Conservation (phyloP, 2,113 vertebrate species). For the Pagrus major region DNA sequence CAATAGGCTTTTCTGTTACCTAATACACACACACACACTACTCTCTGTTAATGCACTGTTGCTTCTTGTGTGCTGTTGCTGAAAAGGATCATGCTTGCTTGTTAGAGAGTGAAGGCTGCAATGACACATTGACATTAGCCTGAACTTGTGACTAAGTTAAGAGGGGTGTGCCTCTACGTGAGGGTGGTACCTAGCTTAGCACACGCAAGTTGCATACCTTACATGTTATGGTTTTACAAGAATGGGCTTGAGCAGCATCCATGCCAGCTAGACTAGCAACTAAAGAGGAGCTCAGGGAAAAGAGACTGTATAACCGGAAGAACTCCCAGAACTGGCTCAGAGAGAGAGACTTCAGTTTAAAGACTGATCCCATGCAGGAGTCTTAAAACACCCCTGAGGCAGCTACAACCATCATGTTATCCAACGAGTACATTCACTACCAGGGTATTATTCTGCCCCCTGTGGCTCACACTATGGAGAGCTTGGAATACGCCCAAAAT, state of each 20-base stretch:
- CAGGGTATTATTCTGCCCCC: slow-evolving; percentile 65
- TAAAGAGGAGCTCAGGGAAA: slow-evolving; percentile 4
- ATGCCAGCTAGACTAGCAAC: not conserved
- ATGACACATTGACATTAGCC: not conserved
- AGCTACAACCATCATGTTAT: slow-evolving; percentile 40
- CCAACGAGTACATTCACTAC: slow-evolving; percentile 54
- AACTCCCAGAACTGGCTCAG: not conserved
- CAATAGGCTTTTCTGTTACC: slow-evolving; percentile 51
- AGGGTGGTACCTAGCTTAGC: not conserved
- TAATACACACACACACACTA: slow-evolving; percentile 25
- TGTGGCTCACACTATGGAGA: slow-evolving; percentile 69
- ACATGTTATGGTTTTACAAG: too few species aligned
- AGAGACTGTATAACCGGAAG: not conserved
- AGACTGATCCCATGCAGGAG: not conserved
- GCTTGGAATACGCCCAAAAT: slow-evolving; percentile 73
- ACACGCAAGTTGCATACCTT: not conserved
- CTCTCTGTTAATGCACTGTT: slow-evolving; percentile 6
- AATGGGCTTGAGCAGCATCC: not conserved
- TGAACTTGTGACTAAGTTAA: slow-evolving; percentile 16
- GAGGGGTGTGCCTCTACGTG: slow-evolving; percentile 1
- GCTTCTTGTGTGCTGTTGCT: slow-evolving; percentile 9
- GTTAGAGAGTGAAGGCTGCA: not conserved
- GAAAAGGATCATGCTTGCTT: not conserved
- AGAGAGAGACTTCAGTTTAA: not conserved
- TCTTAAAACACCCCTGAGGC: not conserved